phyloP scores from a whole-genome alignment of 1,140 invertebrate genomes.

The Caenorhabditis tropicalis region DNA sequence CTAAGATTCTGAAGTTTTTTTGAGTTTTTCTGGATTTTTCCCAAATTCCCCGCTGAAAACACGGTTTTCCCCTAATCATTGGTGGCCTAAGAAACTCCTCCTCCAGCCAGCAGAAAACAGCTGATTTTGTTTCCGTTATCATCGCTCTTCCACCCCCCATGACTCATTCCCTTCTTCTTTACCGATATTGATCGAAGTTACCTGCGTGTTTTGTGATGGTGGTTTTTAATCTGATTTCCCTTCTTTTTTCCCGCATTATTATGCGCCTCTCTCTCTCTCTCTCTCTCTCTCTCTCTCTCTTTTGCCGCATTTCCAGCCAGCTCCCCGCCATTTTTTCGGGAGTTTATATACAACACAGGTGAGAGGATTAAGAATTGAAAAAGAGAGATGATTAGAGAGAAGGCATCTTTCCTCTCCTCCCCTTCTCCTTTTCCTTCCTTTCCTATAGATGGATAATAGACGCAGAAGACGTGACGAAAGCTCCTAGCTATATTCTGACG shows the following conservation, averaged over 20 bases:
- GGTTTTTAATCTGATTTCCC: constrained; percentile 23
- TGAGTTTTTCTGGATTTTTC: too few relatives aligned
- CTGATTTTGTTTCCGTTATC: not conserved
- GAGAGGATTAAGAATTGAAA: constrained; percentile 32
- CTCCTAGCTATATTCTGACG: too few relatives aligned
- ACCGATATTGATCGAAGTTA: constrained; percentile 10
- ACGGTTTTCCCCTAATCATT: not conserved
- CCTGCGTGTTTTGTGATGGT: too few relatives aligned
- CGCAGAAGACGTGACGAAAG: not conserved
- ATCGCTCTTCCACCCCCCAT: not conserved
- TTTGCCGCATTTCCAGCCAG: not conserved
- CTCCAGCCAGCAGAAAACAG: not conserved
- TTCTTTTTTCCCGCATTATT: constrained; percentile 3
- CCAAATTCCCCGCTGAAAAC: too few relatives aligned
- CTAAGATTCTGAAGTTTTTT: too few relatives aligned
- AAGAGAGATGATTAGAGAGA: constrained; percentile 16
- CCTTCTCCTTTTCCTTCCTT: not conserved
- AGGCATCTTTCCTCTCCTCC: not conserved
- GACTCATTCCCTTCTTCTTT: not conserved
- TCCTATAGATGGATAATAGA: not conserved
- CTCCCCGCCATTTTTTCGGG: too few relatives aligned
- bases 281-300: not conserved
- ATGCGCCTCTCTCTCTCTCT: not conserved
- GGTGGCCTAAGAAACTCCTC: not conserved
- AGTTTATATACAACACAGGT: too few relatives aligned